Percentiles rank a stretch among this genome's conserved stretches.
Evolutionary conservation across 2,888 invertebrate genomes (phyloP).

Genomic region (Ernsta delagoae): DNA sequence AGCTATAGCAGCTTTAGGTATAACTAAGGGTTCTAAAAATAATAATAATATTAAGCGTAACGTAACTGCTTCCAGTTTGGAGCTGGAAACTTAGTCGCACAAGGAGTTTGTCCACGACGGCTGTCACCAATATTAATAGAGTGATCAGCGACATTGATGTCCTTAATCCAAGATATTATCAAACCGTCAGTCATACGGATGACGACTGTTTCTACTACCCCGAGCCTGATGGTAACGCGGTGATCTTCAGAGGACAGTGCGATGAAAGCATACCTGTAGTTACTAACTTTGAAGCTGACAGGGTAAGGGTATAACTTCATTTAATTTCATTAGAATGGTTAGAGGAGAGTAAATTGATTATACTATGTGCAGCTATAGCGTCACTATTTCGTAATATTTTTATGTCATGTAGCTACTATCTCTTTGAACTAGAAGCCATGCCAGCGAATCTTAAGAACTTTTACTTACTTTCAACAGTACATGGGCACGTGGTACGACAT

Average conservation of each 20-base stretch:
- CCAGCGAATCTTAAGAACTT: too few relatives aligned
- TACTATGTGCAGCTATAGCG: too few relatives aligned
- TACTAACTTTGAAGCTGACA: conserved; percentile 48
- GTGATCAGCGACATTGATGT: conserved; percentile 54
- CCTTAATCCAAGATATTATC: conserved; percentile 56
- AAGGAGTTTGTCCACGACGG: conserved; percentile 46
- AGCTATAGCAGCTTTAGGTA: too few relatives aligned
- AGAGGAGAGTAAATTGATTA: too few relatives aligned
- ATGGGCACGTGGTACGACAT: conserved; percentile 66
- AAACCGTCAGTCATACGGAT: conserved; percentile 53
- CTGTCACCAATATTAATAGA: conserved; percentile 49
- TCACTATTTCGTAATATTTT: too few relatives aligned
- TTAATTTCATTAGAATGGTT: too few relatives aligned
- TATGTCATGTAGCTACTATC: too few relatives aligned
- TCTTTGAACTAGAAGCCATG: too few relatives aligned
- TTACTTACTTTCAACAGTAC: conserved; percentile 56
- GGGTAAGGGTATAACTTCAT: too few relatives aligned
- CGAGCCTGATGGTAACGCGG: conserved; percentile 49
- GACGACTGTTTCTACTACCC: conserved; percentile 65
- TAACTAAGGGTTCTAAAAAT: too few relatives aligned
- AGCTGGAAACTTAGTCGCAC: conserved; percentile 71
- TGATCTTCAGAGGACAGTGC: conserved; percentile 63
- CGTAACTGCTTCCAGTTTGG: conserved; percentile 43
- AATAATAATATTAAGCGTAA: background rate
- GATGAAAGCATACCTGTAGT: conserved; percentile 63